Conservation (phyloP, 2,888 invertebrate species). For the Ormia ochracea region DNA sequence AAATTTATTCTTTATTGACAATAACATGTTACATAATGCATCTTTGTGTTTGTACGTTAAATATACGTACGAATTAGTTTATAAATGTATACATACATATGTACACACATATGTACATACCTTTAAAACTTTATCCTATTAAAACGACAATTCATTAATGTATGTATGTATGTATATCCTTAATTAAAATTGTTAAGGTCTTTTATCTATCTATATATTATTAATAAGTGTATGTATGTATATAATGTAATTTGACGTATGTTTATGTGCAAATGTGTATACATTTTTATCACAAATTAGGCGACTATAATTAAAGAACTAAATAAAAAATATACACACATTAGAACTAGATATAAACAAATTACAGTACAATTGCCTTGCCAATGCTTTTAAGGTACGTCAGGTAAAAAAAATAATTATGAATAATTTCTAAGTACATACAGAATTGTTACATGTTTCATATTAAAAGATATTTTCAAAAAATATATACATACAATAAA, state of each 20-base stretch:
- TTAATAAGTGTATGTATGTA: not conserved
- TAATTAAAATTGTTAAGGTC: no score
- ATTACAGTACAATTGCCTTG: not conserved
- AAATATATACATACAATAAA: not conserved
- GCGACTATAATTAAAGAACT: slow-evolving; percentile 16
- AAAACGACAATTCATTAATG: no score
- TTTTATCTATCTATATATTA: not conserved
- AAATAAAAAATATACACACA: slow-evolving; percentile 11
- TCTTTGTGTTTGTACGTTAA: no score
- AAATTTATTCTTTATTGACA: no score
- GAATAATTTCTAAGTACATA: slow-evolving; percentile 28
- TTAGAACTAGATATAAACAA: not conserved
- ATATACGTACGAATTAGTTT: no score
- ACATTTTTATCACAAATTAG: slow-evolving; percentile 43
- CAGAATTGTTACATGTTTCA: no score
- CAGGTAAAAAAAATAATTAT: not conserved
- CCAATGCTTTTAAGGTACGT: not conserved
- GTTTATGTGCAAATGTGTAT: slow-evolving; percentile 16
- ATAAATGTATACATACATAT: no score
- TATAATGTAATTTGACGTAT: no score
- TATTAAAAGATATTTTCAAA: not conserved
- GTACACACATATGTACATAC: no score
- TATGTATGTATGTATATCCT: no score
- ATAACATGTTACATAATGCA: no score
- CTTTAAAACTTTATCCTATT: no score